Base-by-base conservation (phyloP, 2,888 invertebrate species). In the Iselma pallidipennis region DNA sequence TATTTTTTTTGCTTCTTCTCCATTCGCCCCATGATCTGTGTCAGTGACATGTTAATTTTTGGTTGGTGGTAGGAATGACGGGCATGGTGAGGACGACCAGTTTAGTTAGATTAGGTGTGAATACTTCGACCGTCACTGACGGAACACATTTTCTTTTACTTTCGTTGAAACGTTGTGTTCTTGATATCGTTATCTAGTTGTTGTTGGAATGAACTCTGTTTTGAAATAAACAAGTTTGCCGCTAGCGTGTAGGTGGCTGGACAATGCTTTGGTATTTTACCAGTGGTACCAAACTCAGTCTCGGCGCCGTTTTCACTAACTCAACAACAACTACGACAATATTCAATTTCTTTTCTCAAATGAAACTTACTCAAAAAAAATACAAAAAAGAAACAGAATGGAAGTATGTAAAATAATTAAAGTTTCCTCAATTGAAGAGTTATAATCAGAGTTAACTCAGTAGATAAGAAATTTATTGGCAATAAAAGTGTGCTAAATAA, bases 201-300 rank as follows among this genome's bases (percentile, higher is more conserved):
- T 53, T 54, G 63, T 54, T 50, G 62, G 62, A 62, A 62, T 62
- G 62, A 59, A 59, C 62, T 62, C 60, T 29, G 57, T 62, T 62
- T 62, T 62, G 62, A 62, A 62, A 62, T 62, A 64, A 64, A 63
- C 64, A 57, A 60, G 64, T 64, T 57, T 64, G 60, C 63, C 63
- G 63, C 63, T 57, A 33, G 60, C 57, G 64, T 57, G 64, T 64
- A 64, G 64, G 64, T 61, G 64, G 60, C 48, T 45, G 64, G 64
- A 64, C 60, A 64, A 64, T 64, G 64, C 45, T 53, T 50, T 57
- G 64, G 64, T 57, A 64, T 64, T 64, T 60, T 49, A 64, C 53
- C 62, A 49, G 49, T 48, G 57, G 61, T 31, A 53, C 49, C 52
- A 54, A 50, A 37, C 12, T 4, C 37, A 7, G 16, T 7, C 9